These are phyloP conservation scores for Motacilla tschutschensis DNA, from an alignment of 2,113 vertebrate species.

Conservation along the genomic window DNA sequence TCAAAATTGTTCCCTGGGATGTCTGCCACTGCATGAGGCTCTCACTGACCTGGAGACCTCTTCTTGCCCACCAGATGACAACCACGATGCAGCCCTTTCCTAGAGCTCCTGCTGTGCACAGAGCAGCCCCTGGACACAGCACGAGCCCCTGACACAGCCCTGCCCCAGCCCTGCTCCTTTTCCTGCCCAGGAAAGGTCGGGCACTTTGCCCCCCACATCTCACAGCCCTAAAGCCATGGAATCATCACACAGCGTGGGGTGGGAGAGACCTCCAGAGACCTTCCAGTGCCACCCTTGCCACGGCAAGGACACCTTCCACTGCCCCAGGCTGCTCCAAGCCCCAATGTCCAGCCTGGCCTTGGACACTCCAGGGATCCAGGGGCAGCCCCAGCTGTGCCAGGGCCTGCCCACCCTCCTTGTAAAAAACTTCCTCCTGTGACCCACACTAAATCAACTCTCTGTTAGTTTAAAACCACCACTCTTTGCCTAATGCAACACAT, in stretches of 20 bases:
- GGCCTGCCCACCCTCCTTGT: fast-evolving
- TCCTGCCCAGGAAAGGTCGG: fast-evolving
- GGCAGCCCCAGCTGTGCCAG: background rate
- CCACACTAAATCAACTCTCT: background rate
- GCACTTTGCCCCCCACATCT: background rate
- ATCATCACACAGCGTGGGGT: fast-evolving
- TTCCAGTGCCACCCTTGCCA: background rate
- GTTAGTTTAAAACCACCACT: background rate
- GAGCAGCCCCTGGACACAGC: background rate
- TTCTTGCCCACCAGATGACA: background rate
- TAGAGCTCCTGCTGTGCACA: background rate
- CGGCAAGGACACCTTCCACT: background rate
- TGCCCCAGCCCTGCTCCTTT: background rate
- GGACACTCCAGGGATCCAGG: background rate
- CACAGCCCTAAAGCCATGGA: background rate
- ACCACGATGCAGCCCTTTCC: background rate
- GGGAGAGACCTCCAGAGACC: background rate
- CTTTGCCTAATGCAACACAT: background rate
- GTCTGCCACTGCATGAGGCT: background rate
- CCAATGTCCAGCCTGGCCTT: background rate
- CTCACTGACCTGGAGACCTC: background rate
- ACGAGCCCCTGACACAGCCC: fast-evolving
- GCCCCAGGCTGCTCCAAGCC: fast-evolving
- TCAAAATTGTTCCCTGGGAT: background rate
- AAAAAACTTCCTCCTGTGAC: background rate